Conservation (phyloP, 1,140 invertebrate species). For the Hycleus phaleratus region DNA sequence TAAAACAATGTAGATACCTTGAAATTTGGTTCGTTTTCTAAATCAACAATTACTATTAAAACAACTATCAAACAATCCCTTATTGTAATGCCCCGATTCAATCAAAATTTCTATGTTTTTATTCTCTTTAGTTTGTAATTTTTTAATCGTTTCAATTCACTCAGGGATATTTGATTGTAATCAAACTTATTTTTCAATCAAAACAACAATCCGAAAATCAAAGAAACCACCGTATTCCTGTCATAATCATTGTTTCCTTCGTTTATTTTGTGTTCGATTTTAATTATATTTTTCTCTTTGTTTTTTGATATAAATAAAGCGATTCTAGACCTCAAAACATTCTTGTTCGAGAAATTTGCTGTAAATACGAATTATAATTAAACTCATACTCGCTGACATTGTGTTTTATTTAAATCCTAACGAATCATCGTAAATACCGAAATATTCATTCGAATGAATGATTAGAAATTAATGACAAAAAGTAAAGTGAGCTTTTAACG, state of each 20-base stretch:
- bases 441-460: too few species aligned
- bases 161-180: slow-evolving; percentile 26
- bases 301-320: too few species aligned
- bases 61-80: neutral
- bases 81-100: slow-evolving; percentile 3
- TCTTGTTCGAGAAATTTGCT: slow-evolving; percentile 12
- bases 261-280: neutral
- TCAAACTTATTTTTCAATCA: neutral
- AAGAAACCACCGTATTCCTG: slow-evolving; percentile 5
- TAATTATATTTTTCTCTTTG: too few species aligned
- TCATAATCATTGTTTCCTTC: slow-evolving; percentile 1
- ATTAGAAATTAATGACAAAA: too few species aligned
- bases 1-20: slow-evolving; percentile 3
- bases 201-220: too few species aligned
- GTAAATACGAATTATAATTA: slow-evolving; percentile 24
- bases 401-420: too few species aligned
- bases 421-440: too few species aligned
- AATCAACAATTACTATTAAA: slow-evolving; percentile 14
- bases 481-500: too few species aligned
- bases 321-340: neutral
- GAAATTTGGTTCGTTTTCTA: too few species aligned
- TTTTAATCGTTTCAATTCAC: slow-evolving; percentile 22
- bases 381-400: slow-evolving; percentile 6
- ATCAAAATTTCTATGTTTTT: neutral
- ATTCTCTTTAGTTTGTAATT: neutral